A percentile compares a stretch with the other conserved stretches of the same genome.
Conservation (phyloP, 2,888 invertebrate genomes). For the Cheilosia pagana region DNA sequence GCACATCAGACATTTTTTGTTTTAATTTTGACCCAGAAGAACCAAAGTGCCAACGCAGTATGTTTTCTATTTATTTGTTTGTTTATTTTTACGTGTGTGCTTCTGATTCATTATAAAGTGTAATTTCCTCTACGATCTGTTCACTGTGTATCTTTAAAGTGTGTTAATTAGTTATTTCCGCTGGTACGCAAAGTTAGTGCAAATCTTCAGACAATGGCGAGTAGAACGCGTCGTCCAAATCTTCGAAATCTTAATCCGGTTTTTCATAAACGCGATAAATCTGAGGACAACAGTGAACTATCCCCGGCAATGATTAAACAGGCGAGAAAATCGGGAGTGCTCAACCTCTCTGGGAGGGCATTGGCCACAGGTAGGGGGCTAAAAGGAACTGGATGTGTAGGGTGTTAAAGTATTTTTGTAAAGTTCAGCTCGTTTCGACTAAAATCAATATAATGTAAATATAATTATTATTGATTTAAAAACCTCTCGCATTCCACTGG, state of each 20-base stretch:
- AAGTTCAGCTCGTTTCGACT: neutral
- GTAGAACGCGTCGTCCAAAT: slow-evolving; percentile 76
- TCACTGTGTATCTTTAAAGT: slow-evolving; percentile 4
- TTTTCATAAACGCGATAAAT: slow-evolving; percentile 89
- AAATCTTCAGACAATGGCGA: slow-evolving; percentile 34
- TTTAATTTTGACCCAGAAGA: slow-evolving; percentile 34
- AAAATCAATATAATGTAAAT: slow-evolving; percentile 53
- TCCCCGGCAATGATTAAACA: slow-evolving; percentile 89
- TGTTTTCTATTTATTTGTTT: slow-evolving; percentile 14
- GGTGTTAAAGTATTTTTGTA: neutral
- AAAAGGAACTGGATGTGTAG: neutral
- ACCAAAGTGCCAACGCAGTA: slow-evolving; percentile 45
- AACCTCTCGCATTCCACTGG: neutral
- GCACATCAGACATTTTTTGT: slow-evolving; percentile 1
- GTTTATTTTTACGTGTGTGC: slow-evolving; percentile 21
- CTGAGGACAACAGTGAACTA: slow-evolving; percentile 88
- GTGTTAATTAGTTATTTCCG: slow-evolving; percentile 46
- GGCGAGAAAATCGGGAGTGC: slow-evolving; percentile 91
- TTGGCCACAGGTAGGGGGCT: slow-evolving; percentile 87
- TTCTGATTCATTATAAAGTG: neutral
- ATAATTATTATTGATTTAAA: slow-evolving; percentile 23
- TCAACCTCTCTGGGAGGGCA: slow-evolving; percentile 91
- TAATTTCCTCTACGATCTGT: neutral
- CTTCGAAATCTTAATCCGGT: slow-evolving; percentile 84
- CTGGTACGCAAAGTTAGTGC: neutral